Evolutionary conservation across 1,140 invertebrate genomes (phyloP).

Genomic region (Drusus annulatus): DNA sequence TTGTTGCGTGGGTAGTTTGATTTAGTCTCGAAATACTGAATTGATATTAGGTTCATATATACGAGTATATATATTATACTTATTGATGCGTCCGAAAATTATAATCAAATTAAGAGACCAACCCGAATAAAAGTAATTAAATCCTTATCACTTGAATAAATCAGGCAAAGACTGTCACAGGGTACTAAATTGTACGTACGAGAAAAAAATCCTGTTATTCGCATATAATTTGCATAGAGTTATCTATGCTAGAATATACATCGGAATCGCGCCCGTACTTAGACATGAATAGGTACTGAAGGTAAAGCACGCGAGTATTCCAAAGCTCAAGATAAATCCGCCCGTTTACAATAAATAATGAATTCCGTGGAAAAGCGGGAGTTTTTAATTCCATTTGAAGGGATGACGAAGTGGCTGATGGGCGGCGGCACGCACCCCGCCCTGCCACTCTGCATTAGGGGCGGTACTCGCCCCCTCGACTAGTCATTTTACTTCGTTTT

Average conservation of each 20-base stretch:
- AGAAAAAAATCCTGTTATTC: background rate
- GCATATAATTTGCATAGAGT: background rate
- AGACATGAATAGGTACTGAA: no score
- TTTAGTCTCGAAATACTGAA: no score
- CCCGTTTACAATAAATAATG: constrained; percentile 38
- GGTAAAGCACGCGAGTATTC: background rate
- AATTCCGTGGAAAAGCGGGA: constrained; percentile 31
- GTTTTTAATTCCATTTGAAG: constrained; percentile 45
- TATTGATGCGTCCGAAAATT: no score
- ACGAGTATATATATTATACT: no score
- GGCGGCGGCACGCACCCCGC: constrained; percentile 22
- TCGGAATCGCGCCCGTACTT: background rate
- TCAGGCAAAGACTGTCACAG: background rate
- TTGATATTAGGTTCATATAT: no score
- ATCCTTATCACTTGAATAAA: background rate
- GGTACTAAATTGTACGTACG: background rate
- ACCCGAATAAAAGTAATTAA: no score
- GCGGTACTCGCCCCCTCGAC: background rate
- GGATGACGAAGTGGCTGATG: constrained; percentile 37
- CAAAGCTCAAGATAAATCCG: constrained; percentile 27
- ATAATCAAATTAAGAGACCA: no score
- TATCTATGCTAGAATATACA: background rate
- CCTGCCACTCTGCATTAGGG: constrained; percentile 22
- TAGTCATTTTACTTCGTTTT: constrained; percentile 23
- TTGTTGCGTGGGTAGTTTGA: no score